Percentiles rank a stretch among this genome's conserved stretches.
Conservation (phyloP, 2,797 vertebrate species). For the Lerista edwardsae region DNA sequence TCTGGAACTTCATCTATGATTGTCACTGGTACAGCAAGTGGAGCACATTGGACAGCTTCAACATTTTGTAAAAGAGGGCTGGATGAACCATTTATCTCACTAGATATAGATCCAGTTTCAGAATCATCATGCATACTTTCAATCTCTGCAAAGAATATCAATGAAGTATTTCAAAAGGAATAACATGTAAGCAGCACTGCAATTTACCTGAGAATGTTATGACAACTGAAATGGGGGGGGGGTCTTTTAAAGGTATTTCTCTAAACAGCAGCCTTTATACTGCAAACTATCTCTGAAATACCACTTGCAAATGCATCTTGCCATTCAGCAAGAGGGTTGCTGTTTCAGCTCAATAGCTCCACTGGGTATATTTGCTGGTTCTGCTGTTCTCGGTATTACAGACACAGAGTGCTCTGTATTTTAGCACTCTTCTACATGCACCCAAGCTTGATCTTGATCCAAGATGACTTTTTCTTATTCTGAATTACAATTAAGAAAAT, state of each 20-base stretch:
- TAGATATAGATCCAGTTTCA: slow-evolving; percentile 56
- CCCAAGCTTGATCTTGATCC: not conserved
- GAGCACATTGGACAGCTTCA: slow-evolving; percentile 70
- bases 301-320: not conserved
- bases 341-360: slow-evolving; percentile 31
- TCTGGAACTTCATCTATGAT: slow-evolving; percentile 87
- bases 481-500: not conserved
- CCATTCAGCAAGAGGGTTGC: not conserved
- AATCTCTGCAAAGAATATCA: slow-evolving; percentile 72
- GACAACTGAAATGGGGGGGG: not conserved
- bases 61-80: slow-evolving; percentile 24
- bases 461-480: not conserved
- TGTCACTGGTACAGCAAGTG: slow-evolving; percentile 88
- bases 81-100: slow-evolving; percentile 51
- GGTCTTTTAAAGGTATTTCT: not conserved
- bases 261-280: not conserved
- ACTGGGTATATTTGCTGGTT: slow-evolving; percentile 30
- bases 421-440: not conserved
- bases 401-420: too few relatives aligned
- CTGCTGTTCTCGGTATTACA: slow-evolving; percentile 33
- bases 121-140: slow-evolving; percentile 65
- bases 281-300: not conserved
- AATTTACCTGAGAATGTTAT: not conserved
- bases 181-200: not conserved
- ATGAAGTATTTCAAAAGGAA: slow-evolving; percentile 29